Conservation (phyloP, 2,797 vertebrate genomes). For the Buphagus erythrorhynchus region DNA sequence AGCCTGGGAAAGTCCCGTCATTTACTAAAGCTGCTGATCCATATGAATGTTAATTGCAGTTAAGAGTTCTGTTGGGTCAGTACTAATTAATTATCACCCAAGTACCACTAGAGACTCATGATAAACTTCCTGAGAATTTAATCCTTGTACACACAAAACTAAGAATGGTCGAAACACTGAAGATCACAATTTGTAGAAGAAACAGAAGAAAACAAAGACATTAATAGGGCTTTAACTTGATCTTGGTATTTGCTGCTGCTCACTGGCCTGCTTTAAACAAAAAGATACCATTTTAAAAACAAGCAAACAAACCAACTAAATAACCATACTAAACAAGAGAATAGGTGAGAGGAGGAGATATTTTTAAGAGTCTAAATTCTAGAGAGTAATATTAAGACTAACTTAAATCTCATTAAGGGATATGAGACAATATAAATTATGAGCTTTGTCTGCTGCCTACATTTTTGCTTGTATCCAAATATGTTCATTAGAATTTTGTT, state of each 20-base stretch:
- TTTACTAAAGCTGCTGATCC: not conserved
- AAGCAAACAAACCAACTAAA: not conserved
- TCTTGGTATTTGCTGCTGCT: not conserved
- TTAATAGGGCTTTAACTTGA: not conserved
- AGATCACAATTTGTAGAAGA: not conserved
- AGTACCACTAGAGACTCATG: not conserved
- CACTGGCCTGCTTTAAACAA: not conserved
- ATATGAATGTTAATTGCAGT: not conserved
- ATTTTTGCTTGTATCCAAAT: not conserved
- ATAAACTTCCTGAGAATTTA: slow-evolving; percentile 2
- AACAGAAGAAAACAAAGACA: not conserved
- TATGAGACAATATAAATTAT: not conserved
- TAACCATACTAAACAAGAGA: not conserved
- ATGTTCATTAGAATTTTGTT: not conserved
- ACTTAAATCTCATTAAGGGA: not conserved
- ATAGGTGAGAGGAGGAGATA: not conserved
- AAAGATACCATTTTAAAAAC: not conserved
- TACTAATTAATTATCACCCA: not conserved
- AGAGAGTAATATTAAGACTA: not conserved
- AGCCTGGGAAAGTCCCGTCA: not conserved
- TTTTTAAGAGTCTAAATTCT: not conserved
- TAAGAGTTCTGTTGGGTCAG: not conserved
- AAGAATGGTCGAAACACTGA: not conserved
- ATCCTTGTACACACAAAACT: not conserved
- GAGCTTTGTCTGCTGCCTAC: not conserved